Percentiles rank a stretch among this genome's conserved stretches.
Conservation (phyloP, 2,113 vertebrate genomes). For the Lutjanus erythropterus region DNA sequence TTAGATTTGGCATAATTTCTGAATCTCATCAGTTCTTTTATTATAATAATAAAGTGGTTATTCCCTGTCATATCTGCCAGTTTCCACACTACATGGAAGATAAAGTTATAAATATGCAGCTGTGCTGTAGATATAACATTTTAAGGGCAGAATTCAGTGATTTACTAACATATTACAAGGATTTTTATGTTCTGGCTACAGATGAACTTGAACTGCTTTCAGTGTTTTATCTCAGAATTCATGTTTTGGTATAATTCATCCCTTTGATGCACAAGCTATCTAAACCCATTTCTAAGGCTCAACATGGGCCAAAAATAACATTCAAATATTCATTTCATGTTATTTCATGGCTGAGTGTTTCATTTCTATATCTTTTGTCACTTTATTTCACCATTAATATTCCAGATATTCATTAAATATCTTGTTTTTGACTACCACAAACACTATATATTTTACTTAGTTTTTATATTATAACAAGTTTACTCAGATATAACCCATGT, state of each 20-base stretch:
- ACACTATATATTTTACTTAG: too few relatives aligned
- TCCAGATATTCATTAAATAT: too few relatives aligned
- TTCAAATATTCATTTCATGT: too few relatives aligned
- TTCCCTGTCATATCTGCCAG: background rate
- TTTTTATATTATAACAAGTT: too few relatives aligned
- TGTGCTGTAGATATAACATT: background rate
- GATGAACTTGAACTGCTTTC: background rate
- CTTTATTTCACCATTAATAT: too few relatives aligned
- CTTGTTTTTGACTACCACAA: too few relatives aligned
- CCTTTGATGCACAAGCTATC: too few relatives aligned
- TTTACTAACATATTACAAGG: background rate
- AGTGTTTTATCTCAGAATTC: background rate
- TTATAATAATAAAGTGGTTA: background rate
- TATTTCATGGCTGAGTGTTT: too few relatives aligned
- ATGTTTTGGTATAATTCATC: background rate
- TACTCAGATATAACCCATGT: too few relatives aligned
- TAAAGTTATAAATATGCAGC: background rate
- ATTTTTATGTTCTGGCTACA: background rate
- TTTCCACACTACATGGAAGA: background rate
- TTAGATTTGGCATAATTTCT: background rate
- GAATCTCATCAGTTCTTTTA: background rate
- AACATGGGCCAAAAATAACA: too few relatives aligned
- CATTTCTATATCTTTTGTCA: too few relatives aligned
- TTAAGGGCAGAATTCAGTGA: background rate
- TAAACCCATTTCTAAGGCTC: too few relatives aligned